Conservation (phyloP, 2,888 invertebrate genomes). For the Drosophila robusta region DNA sequence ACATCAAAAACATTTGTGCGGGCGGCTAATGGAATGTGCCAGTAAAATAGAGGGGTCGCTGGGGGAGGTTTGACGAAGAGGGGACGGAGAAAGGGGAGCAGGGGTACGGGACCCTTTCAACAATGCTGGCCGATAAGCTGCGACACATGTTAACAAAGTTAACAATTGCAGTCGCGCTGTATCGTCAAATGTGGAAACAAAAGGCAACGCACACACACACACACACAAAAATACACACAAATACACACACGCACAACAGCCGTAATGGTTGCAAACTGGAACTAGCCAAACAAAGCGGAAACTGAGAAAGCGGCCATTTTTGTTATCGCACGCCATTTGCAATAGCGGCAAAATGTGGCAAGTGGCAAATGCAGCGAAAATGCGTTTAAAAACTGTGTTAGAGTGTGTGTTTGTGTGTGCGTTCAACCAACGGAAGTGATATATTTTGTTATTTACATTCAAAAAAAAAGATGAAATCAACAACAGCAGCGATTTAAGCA, state of each 20-base stretch:
- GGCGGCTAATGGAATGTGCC: constrained; percentile 40
- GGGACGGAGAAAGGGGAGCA: neutral
- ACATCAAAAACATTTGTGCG: constrained; percentile 70
- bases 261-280: constrained; percentile 61
- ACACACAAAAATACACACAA: constrained; percentile 4
- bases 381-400: constrained; percentile 35
- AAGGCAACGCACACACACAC: constrained; percentile 18
- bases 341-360: constrained; percentile 45
- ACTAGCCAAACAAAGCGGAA: constrained; percentile 74
- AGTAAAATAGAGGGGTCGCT: too few species aligned
- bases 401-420: constrained; percentile 4
- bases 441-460: constrained; percentile 65
- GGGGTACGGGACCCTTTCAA: constrained; percentile 21
- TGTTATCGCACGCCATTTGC: constrained; percentile 77
- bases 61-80: neutral
- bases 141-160: constrained; percentile 80
- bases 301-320: constrained; percentile 73
- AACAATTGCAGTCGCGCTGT: constrained; percentile 42
- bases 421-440: constrained; percentile 51
- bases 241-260: neutral
- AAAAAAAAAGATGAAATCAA: constrained; percentile 24
- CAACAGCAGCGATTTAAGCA: constrained; percentile 40
- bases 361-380: constrained; percentile 39
- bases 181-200: constrained; percentile 47
- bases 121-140: constrained; percentile 73